Evolutionary conservation across 2,888 invertebrate genomes (phyloP), one percentile per base, ranked within the genome.

Genomic region (Epirrhoe alternata): DNA sequence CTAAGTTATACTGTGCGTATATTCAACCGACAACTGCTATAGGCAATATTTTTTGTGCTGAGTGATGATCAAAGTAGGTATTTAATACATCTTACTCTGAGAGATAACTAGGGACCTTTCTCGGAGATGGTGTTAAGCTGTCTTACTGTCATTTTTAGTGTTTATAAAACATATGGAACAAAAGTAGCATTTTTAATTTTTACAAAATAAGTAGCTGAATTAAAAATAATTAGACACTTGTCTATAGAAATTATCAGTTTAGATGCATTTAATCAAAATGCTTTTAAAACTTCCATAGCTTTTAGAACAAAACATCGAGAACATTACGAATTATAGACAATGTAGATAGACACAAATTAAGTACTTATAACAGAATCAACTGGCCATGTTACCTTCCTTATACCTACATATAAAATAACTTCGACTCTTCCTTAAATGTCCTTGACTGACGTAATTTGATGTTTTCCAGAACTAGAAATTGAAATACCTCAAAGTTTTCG

Each of bases 221-320:
- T 42, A 24, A 42, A 57, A 33, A 17, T 56, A 62, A 33, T 49
- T 56, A 65, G 57, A 65, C 65, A 57, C 47, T 61, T 58, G 57
- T 61, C 57, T 53, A 50, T 47, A 61, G 54, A 54, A 24, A 52
- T 42, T 57, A 56, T 45, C 14, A 49, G 52, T 57, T 57, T 49
- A 59, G 58, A 58, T 12, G 54, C 58, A 59, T 53, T 58, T 58
- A 33, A 52, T 45, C 33, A 52, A 33, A 57, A 57, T 45, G 33
- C 24, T 33, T 56, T 30, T 14, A 14, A 38, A 33, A 45, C 35
- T 10, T 50, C 50, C 35, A 38, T 6, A 47, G 16, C 24, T 17
- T 31, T 74, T 69, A 56, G 52, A 66, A 70, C 58, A 68, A 72
- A 70, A 80, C 82, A 83, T 83, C 82, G 82, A 83, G 66, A 53